These are phyloP conservation scores for Ardeotis arabs DNA, from an alignment of 2,113 vertebrate genomes.

Conservation along the genomic window DNA sequence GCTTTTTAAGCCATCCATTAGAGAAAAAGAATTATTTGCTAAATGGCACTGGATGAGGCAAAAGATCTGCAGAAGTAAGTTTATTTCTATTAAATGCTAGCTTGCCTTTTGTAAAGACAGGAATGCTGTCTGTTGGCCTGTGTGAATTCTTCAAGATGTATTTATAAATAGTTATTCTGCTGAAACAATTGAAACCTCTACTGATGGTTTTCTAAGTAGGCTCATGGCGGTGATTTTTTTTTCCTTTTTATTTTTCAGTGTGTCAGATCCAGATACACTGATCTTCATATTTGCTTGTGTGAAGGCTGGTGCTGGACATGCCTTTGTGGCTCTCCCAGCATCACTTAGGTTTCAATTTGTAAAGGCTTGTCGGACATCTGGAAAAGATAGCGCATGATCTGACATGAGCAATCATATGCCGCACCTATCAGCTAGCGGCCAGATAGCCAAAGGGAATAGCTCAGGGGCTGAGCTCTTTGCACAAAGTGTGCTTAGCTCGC, in stretches of 20 bases:
- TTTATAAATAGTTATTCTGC: background rate
- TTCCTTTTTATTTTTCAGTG: background rate
- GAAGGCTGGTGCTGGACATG: background rate
- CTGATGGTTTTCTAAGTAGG: background rate
- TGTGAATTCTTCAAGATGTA: background rate
- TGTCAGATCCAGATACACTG: background rate
- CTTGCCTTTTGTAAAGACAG: background rate
- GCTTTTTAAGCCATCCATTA: slow-evolving; percentile 9
- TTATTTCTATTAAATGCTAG: background rate
- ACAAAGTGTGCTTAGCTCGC: background rate
- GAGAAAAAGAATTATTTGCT: background rate
- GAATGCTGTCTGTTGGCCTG: background rate
- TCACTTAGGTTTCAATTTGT: background rate
- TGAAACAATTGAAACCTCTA: background rate
- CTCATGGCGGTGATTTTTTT: background rate
- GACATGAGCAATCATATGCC: background rate
- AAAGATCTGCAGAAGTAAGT: background rate
- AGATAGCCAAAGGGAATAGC: background rate
- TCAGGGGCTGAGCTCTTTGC: background rate
- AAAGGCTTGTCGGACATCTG: background rate
- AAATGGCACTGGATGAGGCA: background rate
- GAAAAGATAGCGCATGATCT: background rate
- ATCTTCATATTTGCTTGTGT: background rate
- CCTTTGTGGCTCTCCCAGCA: background rate
- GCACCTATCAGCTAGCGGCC: background rate